Conservation (phyloP, 2,113 vertebrate species). For the Saguinus imperator region DNA sequence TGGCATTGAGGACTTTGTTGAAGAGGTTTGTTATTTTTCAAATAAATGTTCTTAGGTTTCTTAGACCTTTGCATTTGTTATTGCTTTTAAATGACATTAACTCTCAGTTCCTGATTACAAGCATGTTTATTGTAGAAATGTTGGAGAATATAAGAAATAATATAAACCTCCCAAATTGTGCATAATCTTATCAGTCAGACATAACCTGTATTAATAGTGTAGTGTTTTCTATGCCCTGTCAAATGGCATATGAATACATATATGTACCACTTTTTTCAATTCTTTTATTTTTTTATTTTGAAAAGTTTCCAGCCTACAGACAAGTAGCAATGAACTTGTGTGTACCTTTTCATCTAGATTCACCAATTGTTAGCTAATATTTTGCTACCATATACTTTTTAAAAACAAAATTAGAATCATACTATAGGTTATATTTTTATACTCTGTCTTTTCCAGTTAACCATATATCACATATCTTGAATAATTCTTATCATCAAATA, state of each 20-base stretch:
- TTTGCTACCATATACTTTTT: neutral
- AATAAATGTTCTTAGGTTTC: neutral
- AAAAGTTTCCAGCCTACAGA: neutral
- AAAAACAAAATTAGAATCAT: constrained; percentile 29
- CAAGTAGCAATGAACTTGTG: neutral
- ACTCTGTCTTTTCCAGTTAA: neutral
- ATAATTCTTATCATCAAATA: neutral
- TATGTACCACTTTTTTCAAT: neutral
- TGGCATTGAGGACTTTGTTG: neutral
- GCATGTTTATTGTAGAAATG: constrained; percentile 7
- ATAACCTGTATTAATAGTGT: neutral
- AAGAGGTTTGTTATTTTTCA: neutral
- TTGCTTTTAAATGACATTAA: neutral
- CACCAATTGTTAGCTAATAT: neutral
- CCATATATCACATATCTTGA: neutral
- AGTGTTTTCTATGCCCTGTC: neutral
- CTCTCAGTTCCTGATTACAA: neutral
- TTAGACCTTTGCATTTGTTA: neutral
- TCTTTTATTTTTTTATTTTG: neutral
- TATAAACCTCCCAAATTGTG: neutral
- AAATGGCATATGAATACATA: neutral
- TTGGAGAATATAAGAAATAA: neutral
- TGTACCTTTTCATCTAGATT: neutral
- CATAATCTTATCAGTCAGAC: neutral
- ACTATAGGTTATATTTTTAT: neutral